These are phyloP conservation scores for Prenolepis imparis DNA, from an alignment of 2,888 invertebrate species.

Conservation along the genomic window DNA sequence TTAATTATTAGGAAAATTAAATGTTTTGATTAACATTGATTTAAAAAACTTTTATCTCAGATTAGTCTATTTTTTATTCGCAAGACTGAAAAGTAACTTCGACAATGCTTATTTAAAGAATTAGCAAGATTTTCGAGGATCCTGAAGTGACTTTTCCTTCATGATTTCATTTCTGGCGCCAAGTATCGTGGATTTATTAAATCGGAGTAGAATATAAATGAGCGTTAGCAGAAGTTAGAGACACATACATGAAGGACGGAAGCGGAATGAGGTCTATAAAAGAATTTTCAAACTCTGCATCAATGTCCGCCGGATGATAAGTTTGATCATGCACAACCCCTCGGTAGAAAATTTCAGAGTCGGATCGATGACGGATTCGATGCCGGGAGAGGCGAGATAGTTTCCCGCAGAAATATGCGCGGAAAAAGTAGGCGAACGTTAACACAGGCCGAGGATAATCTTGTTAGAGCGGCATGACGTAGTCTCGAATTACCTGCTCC, in stretches of 20 bases:
- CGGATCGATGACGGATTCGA: conserved; percentile 28
- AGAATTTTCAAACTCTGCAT: conserved; percentile 40
- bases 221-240: conserved; percentile 31
- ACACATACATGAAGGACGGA: conserved; percentile 19
- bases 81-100: not conserved
- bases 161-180: not conserved
- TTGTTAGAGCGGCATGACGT: conserved; percentile 38
- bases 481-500: conserved; percentile 6
- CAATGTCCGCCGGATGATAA: conserved; percentile 8
- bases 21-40: not conserved
- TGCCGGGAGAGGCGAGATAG: not conserved
- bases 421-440: conserved; percentile 42
- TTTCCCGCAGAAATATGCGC: conserved; percentile 15
- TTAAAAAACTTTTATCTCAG: not conserved
- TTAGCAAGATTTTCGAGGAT: not conserved
- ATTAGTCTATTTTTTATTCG: not conserved
- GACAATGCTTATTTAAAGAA: not conserved
- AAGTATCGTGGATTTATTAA: conserved; percentile 27
- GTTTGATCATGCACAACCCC: conserved; percentile 33
- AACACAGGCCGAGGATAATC: conserved; percentile 37
- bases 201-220: conserved; percentile 28
- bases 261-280: conserved; percentile 30
- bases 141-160: not conserved
- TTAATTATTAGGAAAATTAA: conserved; percentile 5
- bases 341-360: conserved; percentile 22